Base-by-base conservation (phyloP, 2,797 vertebrate genomes). In the Thalassophryne amazonica region DNA sequence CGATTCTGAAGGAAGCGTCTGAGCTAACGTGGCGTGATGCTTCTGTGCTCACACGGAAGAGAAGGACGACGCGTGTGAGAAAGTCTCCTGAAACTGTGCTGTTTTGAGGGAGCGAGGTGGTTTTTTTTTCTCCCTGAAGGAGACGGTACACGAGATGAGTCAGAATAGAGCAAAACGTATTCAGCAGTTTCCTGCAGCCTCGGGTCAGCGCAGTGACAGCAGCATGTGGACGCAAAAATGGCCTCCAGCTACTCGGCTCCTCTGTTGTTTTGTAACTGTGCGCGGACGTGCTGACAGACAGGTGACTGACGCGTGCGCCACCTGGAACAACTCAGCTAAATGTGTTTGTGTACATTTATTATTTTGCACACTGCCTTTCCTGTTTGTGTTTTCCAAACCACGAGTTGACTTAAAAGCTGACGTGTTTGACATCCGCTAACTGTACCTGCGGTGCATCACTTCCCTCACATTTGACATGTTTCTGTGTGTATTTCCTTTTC, bases 141-240 rank as follows among this genome's bases (percentile, higher is more conserved):
- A 58, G 53, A 53, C 43, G 12, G 53, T 41, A 6, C 50, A 28
- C 2, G 29, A 21, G 49, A 49, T 40, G 52, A 67, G 51, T 74
- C 64, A 67, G 58, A 66, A 49, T 25, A 24, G 64, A 57, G 48
- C 8, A 6, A 46, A 62, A 18, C 47, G 12, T 4, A 55, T 38
- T 71, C 60, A 60, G 62, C 60, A 39, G 37, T 63, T 76, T 71
- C 41, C 45, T 15, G 48, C 58, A 60, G 57, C 45, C 27, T 52
- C 39, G 69, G 56, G 71, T 73, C 73, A 60, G 38, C 6, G 56
- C 57, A 46, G 59, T 47, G 54, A 73, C 59, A 41, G 58, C 66
- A 46, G 42, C 50, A 33, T 33, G 55, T 40, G 62, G 70, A 69
- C 60, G 56, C 63, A 64, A 72, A n/a, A 67, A 74, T 49, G 67